These are phyloP conservation scores for Glaucomys volans DNA, from an alignment of 2,113 vertebrate genomes.

Conservation along the genomic window DNA sequence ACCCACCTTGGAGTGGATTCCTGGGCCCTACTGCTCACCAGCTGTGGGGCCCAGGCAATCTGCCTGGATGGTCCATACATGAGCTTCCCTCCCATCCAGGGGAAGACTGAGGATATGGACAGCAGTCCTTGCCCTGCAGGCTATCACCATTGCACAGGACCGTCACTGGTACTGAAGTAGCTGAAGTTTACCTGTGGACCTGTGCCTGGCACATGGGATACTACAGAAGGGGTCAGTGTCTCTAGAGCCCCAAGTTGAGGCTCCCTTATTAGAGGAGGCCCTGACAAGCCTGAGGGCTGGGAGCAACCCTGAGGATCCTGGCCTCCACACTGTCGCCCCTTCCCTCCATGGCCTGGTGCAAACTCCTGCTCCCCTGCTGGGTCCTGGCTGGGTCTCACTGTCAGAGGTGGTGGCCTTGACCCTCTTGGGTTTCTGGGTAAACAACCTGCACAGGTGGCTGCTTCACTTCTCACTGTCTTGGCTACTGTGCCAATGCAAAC, in stretches of 20 bases:
- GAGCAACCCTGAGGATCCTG: not conserved
- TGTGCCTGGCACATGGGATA: not conserved
- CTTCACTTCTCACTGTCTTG: not conserved
- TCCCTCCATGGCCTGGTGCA: not conserved
- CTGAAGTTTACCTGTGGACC: not conserved
- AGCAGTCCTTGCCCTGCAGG: not conserved
- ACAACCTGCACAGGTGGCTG: not conserved
- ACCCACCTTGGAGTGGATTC: not conserved
- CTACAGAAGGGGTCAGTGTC: not conserved
- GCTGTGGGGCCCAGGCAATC: not conserved
- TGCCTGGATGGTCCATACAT: not conserved
- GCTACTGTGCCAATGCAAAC: not conserved
- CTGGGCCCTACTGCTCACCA: not conserved
- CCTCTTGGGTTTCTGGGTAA: not conserved
- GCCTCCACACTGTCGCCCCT: not conserved
- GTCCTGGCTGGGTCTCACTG: not conserved
- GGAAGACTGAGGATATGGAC: not conserved
- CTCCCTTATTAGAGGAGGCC: not conserved
- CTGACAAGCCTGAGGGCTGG: not conserved
- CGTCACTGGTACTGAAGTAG: not conserved
- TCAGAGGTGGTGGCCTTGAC: not conserved
- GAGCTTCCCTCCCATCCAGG: not conserved
- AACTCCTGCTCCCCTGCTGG: not conserved
- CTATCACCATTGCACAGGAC: not conserved
- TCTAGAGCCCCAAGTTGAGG: not conserved